Evolutionary conservation across 1,140 invertebrate genomes (phyloP), one percentile per base, ranked within the genome.

Genomic region (Ridgeia piscesae): DNA sequence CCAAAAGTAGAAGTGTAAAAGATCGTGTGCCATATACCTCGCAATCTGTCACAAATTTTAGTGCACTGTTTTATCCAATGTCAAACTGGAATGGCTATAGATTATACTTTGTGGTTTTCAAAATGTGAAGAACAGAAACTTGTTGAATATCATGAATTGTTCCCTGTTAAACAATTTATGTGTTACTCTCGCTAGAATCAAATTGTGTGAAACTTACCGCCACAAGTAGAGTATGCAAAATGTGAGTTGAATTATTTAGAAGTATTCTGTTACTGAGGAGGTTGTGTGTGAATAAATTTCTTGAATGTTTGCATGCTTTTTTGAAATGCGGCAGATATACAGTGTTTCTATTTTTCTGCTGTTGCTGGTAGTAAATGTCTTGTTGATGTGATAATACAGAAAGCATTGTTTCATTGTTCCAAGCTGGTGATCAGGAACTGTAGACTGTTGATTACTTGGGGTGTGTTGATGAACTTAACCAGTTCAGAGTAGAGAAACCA

Each of bases 201-300:
- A 77, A 77, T 77, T 77, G 58, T 77, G 58, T 77, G 58, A 77
- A 77, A 77, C 11, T 21, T 77, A 21, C 11, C 27, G 58, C 27
- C 58, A 77, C 58, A 77, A 77, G 27, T 77, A 77, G 58, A 77
- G 58, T 77, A 77, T 77, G 58, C 58, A 77, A 77, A 77, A 77
- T 21, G 21, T n/a, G 48, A 77, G 58, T 77, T 77, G 17, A 77
- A 31, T 77, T 77, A 77, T 31, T 77, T 77, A 14, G 58, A 77
- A 21, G 58, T 1, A 14, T 77, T 14, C 17, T 21, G 58, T 77
- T 77, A 77, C 27, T 1, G 27, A 77, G 27, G 58, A 77, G 58
- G 58, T 42, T 77, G 6, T 77, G 58, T 77, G 58, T 77, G 58
- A 31, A 77, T 42, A 77, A 77, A 77, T 77, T 27, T 77, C 58